Evolutionary conservation across 2,113 vertebrate genomes (phyloP), one percentile per base, ranked within the genome.

Genomic region (Perognathus longimembris): DNA sequence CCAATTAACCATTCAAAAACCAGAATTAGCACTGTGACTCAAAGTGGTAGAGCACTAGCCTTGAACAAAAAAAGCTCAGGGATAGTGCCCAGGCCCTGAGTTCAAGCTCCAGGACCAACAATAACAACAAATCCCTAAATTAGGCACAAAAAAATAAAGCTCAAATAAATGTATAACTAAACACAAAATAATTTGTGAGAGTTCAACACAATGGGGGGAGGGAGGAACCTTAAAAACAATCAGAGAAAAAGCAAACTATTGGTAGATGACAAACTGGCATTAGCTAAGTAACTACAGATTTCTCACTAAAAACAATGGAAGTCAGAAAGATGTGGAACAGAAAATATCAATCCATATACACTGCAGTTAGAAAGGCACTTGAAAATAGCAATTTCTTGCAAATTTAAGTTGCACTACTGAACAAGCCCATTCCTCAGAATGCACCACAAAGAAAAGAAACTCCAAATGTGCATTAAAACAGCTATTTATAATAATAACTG

Each of bases 201-300:
- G 32, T 8, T 66, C 9, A 66, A 66, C 26, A 30, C 63, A 66
- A 66, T 30, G 28, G 26, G 63, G 17, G 61, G 21, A n/a, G n/a
- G n/a, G n/a, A n/a, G 20, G 26, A 63, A 63, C 3, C 15, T 22
- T 63, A 63, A 63, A 63, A 63, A 24, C 7, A 54, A 54, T 54
- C 50, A 10, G 50, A 89, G 64, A 69, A 74, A 96, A 85, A 57
- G 36, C 18, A 83, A 50, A 24, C 34, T 77, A 32, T 7, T 50
- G 21, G 57, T 88, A 30, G n/a, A 40, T n/a, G n/a, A n/a, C 59
- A 88, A 85, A 7, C 42, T 10, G 61, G 9, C 21, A 28, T 71
- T 50, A n/a, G n/a, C n/a, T n/a, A n/a, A n/a, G 59, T 54, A n/a
- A 38, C 71, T 66, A 17, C 36, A 79, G 59, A 89, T 89, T 91